Evolutionary conservation across 2,113 vertebrate genomes (phyloP).

Genomic region (Dasyornis broadbenti): DNA sequence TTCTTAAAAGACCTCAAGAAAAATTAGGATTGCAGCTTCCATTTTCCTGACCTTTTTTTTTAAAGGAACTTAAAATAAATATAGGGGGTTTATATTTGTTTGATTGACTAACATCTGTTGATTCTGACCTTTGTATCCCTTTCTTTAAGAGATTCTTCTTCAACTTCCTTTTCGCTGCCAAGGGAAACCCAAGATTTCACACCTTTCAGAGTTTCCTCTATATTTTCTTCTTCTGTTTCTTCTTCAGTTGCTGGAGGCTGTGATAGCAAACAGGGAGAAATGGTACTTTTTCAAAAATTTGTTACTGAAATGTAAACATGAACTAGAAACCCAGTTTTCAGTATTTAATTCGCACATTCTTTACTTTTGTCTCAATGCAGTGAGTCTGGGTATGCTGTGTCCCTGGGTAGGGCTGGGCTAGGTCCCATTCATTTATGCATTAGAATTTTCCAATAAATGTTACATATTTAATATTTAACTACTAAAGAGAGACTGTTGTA

Average conservation of each 20-base stretch:
- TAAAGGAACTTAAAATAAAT: not conserved
- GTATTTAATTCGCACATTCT: not conserved
- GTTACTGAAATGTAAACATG: not conserved
- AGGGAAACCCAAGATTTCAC: conserved; percentile 82
- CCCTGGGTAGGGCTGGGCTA: not conserved
- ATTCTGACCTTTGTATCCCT: conserved; percentile 71
- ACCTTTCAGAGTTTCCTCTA: conserved; percentile 37
- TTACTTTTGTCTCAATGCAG: not conserved
- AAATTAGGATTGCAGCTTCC: not conserved
- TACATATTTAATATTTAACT: not conserved
- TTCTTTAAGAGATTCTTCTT: conserved; percentile 79
- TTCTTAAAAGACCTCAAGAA: not conserved
- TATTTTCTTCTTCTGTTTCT: conserved; percentile 56
- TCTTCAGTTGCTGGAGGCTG: conserved; percentile 68
- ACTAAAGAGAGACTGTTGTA: not conserved
- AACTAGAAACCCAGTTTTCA: not conserved
- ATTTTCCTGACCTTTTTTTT: not conserved
- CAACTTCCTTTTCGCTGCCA: conserved; percentile 89
- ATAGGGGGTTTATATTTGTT: not conserved
- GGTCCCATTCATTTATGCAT: not conserved
- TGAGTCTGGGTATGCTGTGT: not conserved
- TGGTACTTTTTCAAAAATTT: not conserved
- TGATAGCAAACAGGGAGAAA: not conserved
- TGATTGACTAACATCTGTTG: not conserved
- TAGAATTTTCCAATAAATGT: not conserved